Conservation (phyloP, 2,888 invertebrate genomes). For the Microctonus aethiopoides region DNA sequence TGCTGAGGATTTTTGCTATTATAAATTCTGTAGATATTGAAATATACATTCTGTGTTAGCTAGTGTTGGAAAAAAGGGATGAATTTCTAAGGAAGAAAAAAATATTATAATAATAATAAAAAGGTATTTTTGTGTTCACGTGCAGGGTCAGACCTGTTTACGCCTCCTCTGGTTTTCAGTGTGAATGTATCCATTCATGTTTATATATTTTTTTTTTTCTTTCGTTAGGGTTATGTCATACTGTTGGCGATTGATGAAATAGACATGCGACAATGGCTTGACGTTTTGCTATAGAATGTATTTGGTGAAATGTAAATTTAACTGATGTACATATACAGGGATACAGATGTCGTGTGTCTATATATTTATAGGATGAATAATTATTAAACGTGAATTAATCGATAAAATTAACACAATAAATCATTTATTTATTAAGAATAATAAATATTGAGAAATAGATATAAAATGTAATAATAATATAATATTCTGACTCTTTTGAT, state of each 20-base stretch:
- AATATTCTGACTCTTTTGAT: too few relatives aligned
- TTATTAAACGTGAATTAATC: too few relatives aligned
- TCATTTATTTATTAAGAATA: too few relatives aligned
- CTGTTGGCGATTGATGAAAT: background rate
- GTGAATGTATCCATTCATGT: background rate
- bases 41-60: background rate
- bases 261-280: background rate
- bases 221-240: background rate
- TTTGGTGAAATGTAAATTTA: too few relatives aligned
- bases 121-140: background rate
- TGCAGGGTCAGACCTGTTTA: background rate
- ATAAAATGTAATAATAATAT: slow-evolving; percentile 35
- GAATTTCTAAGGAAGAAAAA: background rate
- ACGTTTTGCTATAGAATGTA: too few relatives aligned
- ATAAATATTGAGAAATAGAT: background rate
- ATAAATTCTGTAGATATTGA: background rate
- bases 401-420: too few relatives aligned
- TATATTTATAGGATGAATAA: too few relatives aligned
- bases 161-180: background rate
- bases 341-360: too few relatives aligned
- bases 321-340: too few relatives aligned
- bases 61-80: background rate
- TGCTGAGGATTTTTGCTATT: background rate
- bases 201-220: too few relatives aligned
- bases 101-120: background rate